Evolutionary conservation across 2,797 vertebrate species (phyloP).

Genomic region (Leptoclinus maculatus): DNA sequence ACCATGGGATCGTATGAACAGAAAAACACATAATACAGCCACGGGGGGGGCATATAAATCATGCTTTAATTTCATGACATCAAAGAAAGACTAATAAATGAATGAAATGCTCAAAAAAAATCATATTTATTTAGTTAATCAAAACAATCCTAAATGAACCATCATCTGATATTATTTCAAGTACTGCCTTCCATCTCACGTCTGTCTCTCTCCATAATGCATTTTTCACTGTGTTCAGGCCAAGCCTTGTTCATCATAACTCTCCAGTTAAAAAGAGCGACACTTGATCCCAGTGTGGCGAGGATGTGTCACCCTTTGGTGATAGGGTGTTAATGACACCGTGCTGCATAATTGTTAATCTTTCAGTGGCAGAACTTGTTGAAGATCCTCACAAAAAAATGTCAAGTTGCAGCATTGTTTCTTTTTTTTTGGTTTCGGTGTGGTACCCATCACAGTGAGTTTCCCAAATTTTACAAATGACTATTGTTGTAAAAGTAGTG

Average conservation of each 20-base stretch:
- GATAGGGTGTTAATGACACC: not conserved
- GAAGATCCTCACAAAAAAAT: not conserved
- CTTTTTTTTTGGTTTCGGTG: not conserved
- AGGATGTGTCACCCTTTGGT: not conserved
- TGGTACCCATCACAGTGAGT: not conserved
- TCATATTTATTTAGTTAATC: not conserved
- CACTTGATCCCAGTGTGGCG: not conserved
- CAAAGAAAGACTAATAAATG: not conserved
- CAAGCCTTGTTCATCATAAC: not conserved
- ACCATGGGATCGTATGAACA: not conserved
- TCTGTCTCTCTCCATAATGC: not conserved
- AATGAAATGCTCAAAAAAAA: not conserved
- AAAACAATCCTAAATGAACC: not conserved
- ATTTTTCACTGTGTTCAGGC: conserved; percentile 21
- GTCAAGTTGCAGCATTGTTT: not conserved
- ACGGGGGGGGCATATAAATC: not conserved
- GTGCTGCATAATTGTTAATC: not conserved
- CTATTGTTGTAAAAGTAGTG: not conserved
- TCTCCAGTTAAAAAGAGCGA: not conserved
- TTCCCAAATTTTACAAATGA: not conserved
- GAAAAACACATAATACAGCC: not conserved
- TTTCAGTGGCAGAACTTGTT: not conserved
- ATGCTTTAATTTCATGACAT: not conserved
- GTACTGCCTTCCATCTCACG: not conserved
- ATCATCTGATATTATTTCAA: conserved; percentile 13